Evolutionary conservation across 2,113 vertebrate genomes (phyloP), one percentile per base, ranked within the genome.

Genomic region (Silurus asotus): DNA sequence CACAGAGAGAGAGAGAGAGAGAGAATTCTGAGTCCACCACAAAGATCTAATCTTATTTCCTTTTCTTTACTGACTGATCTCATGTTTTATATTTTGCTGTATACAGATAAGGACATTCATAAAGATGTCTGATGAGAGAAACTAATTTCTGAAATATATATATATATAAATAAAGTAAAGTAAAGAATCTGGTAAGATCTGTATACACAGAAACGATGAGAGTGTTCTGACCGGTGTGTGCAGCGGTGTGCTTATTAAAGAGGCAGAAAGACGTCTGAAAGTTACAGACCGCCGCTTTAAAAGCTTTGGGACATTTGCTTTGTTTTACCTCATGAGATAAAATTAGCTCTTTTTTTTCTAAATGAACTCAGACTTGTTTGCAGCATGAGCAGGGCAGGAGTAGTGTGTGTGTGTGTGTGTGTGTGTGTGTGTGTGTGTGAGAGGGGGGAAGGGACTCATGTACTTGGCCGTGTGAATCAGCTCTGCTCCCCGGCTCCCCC

Each of bases 391-490:
- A 61, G 90, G 89, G 72, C 62, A 23, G 82, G 87, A 45, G 65
- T 37, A 1, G 28, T 37, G 28, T 37, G 28, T 37, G 28, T 37
- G 28, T 37, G 28, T 37, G 64, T 84, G 17, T 76, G 59, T 61
- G 86, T 45, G 25, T 37, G 2, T 20, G 81, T 87, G 45, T n/a
- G 48, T 84, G 74, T 62, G 81, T 92, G 92, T 86, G 91, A 89
- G 90, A 87, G 91, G 93, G 28, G 28, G 28, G 28, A 37, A n/a
- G n/a, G n/a, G 91, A 91, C 93, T 88, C 55, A 92, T 92, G 95
- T 96, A 95, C 92, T 95, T 97, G 93, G 90, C 92, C 92, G 86
- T 90, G 93, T 92, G 93, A 93, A 93, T 97, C 96, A 98, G 95
- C 95, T 96, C 95, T 96, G 95, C 94, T 93, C 94, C 94, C 93